Conservation (phyloP, 2,888 invertebrate genomes). For the Campoletis raptor region DNA sequence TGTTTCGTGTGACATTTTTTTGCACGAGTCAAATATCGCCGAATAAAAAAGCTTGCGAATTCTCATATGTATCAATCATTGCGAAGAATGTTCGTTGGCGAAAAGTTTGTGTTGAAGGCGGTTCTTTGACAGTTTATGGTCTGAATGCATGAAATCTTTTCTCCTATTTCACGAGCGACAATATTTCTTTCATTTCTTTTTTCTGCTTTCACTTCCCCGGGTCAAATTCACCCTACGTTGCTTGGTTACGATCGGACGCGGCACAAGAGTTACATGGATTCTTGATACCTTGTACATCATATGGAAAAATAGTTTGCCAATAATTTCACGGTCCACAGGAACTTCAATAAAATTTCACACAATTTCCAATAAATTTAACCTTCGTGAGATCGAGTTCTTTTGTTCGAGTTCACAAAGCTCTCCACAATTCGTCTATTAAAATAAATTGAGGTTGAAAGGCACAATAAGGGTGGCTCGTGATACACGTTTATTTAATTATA, state of each 20-base stretch:
- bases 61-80: conserved; percentile 1
- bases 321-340: conserved; percentile 1
- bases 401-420: not conserved
- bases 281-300: not conserved
- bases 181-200: not conserved
- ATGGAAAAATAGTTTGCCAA: conserved; percentile 3
- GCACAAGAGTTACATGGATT: not conserved
- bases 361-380: not conserved
- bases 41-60: not conserved
- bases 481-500: not conserved
- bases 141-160: not conserved
- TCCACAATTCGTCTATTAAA: not conserved
- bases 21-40: not conserved
- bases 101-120: not conserved
- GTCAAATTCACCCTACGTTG: not conserved
- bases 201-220: not conserved
- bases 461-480: not conserved
- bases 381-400: not conserved
- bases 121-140: not conserved
- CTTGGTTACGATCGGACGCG: not conserved
- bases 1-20: not conserved
- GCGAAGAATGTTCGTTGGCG: not conserved
- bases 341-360: not conserved
- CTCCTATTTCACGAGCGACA: not conserved
- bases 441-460: not conserved